Evolutionary conservation across 2,113 vertebrate genomes (phyloP).

Genomic region (Pontoporia blainvillei): DNA sequence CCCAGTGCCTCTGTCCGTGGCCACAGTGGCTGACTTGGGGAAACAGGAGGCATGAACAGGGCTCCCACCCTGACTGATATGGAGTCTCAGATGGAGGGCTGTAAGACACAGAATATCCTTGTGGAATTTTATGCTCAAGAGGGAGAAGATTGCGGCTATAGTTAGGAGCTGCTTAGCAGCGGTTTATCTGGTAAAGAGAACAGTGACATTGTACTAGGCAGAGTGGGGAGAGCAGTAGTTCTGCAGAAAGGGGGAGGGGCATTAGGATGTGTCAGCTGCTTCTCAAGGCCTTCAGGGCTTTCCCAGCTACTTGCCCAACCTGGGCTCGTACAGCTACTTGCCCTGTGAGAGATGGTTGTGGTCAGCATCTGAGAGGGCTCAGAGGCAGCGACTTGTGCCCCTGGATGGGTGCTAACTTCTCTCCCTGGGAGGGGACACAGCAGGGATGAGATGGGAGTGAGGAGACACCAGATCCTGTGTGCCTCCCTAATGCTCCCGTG

Average conservation of each 20-base stretch:
- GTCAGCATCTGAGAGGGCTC: not conserved
- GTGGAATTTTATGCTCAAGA: not conserved
- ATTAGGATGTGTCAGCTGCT: not conserved
- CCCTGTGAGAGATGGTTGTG: not conserved
- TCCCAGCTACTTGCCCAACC: not conserved
- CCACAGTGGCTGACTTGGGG: fast-evolving
- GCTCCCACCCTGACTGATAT: too few relatives aligned
- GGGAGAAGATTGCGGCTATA: too few relatives aligned
- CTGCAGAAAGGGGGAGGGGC: not conserved
- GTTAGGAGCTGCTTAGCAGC: not conserved
- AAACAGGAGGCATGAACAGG: not conserved
- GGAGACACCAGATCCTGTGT: not conserved
- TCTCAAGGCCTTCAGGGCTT: not conserved
- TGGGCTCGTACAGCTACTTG: not conserved
- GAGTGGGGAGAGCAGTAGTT: not conserved
- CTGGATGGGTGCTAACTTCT: too few relatives aligned
- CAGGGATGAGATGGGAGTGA: not conserved
- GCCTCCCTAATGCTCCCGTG: not conserved
- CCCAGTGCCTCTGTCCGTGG: fast-evolving
- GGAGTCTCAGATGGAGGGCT: not conserved
- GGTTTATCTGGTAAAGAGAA: fast-evolving
- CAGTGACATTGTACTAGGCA: not conserved
- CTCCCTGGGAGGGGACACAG: not conserved
- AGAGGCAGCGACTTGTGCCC: too few relatives aligned
- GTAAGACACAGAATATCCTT: too few relatives aligned